Base-by-base conservation (phyloP, 2,888 invertebrate genomes). In the Xylocampa areola region DNA sequence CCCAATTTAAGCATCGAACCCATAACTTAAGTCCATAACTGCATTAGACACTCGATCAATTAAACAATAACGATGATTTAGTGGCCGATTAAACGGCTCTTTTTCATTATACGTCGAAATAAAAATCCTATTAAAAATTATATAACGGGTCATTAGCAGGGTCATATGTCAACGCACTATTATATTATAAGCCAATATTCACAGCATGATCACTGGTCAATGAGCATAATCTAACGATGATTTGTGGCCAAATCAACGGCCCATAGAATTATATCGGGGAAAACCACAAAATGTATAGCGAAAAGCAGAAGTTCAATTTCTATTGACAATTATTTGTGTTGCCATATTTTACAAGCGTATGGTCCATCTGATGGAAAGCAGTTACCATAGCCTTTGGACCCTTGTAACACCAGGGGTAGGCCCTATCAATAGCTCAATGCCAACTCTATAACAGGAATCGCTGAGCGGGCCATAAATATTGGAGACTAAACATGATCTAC, bases 161-260 rank as follows among this genome's bases (percentile, higher is more conserved):
- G 30, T 64, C 68, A 43, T 61, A 47, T 62, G 64, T 68, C 64
- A 47, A 47, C 63, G 63, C 11, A 33, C 63, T 43, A 37, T 16
- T n/a, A 36, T 37, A 32, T 45, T 36, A 52, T 30, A 39, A 30
- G 32, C 17, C n/a, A 19, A 36, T 35, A 43, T 41, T 30, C 45
- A 47, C 29, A 45, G 25, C 19, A 10, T 14, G 21, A 30, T 39
- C 21, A 36, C 6, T 23, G 21, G 33, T 39, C 21, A 36, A 5
- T 23, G 19, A 29, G 29, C 13, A 61, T 32, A 51, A 27, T 40
- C n/a, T 13, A 23, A 43, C 14, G 14, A 48, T 63, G 54, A 69
- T 69, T 69, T 49, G 57, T 36, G 32, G 7, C 16, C 7, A 5
- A 21, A 45, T 3, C n/a, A 17, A 37, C 44, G n/a, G 48, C 16